Percentiles rank a stretch among this genome's conserved stretches.
phyloP scores from a whole-genome alignment of 2,113 vertebrate species.

The Apaloderma vittatum region DNA sequence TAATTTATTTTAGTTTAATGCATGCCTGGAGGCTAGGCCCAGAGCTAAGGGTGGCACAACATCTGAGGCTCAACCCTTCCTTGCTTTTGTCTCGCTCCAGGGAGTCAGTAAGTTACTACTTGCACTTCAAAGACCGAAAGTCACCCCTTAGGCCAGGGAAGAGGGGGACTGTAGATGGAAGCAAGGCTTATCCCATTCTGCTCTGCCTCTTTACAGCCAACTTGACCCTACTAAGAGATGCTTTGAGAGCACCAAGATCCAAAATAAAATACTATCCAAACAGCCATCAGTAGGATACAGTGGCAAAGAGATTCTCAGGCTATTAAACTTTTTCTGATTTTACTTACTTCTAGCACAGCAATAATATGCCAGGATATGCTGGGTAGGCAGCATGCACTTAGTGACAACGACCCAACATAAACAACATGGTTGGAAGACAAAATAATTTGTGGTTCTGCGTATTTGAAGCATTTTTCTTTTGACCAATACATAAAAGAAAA shows the following conservation, averaged over 20 bases:
- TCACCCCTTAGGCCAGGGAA: not conserved
- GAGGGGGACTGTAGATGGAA: not conserved
- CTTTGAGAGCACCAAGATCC: not conserved
- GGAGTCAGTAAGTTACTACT: not conserved
- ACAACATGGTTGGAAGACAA: not conserved
- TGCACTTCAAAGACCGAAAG: not conserved
- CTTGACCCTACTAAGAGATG: not conserved
- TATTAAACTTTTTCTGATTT: not conserved
- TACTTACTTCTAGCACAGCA: not conserved
- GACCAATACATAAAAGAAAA: not conserved
- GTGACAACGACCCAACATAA: not conserved
- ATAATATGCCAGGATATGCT: not conserved
- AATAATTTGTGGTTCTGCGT: not conserved
- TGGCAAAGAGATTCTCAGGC: not conserved
- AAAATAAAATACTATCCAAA: not conserved
- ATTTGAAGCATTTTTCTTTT: conserved; percentile 3
- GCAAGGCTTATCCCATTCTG: not conserved
- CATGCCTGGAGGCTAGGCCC: not conserved
- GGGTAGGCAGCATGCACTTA: not conserved
- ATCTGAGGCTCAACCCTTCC: not conserved
- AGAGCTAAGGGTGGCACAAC: not conserved
- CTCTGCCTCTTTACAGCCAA: not conserved
- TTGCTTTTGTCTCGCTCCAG: not conserved
- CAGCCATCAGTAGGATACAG: not conserved
- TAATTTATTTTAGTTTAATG: conserved; percentile 23